Conservation (phyloP, 2,113 vertebrate species). For the Enhydra lutris region DNA sequence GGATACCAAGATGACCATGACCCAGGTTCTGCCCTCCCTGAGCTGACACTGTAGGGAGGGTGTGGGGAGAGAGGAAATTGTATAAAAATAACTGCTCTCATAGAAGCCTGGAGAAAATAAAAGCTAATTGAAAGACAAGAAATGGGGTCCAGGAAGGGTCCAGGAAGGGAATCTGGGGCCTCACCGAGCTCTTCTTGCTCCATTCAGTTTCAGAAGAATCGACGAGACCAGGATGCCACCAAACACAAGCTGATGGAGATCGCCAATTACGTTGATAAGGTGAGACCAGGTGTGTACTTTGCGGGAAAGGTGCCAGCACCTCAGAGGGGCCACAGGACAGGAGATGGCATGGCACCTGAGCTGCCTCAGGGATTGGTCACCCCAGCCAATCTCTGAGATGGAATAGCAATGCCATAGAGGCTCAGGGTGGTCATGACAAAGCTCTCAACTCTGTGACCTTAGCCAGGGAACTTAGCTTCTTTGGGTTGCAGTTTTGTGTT, state of each 20-base stretch:
- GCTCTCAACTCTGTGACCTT: neutral
- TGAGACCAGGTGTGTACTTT: constrained; percentile 76
- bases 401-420: neutral
- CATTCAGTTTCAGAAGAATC: constrained; percentile 92
- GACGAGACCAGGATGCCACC: constrained; percentile 82
- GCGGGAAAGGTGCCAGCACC: constrained; percentile 19
- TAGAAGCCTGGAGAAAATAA: neutral
- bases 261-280: constrained; percentile 98
- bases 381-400: neutral
- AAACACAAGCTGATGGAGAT: constrained; percentile 90
- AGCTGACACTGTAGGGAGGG: neutral
- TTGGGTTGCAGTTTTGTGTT: neutral
- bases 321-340: neutral
- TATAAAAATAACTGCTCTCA: neutral
- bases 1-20: neutral
- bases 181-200: constrained; percentile 46
- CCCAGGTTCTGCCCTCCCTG: neutral
- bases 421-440: neutral
- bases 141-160: neutral
- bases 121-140: neutral
- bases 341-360: neutral
- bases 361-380: neutral
- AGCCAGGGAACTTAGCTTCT: neutral
- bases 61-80: neutral
- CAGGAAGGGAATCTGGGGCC: neutral